These are phyloP conservation scores for Prunella himalayana DNA, from an alignment of 2,113 vertebrate genomes.

Conservation along the genomic window DNA sequence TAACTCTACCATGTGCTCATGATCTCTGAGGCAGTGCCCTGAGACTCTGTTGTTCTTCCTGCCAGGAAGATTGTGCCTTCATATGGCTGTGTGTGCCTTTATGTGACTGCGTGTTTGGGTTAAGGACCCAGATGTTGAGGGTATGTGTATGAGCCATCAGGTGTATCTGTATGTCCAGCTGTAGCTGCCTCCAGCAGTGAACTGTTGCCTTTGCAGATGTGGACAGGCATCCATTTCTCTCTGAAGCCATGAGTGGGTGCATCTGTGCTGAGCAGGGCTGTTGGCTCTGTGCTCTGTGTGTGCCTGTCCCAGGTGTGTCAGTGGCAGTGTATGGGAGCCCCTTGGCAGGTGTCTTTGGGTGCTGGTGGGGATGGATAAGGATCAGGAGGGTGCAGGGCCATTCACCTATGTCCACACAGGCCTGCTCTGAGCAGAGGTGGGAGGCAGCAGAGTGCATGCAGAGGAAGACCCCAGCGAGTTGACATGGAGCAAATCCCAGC, in stretches of 20 bases:
- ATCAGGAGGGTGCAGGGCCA: neutral
- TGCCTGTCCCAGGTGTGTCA: neutral
- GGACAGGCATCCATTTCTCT: accelerated
- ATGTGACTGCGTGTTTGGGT: neutral
- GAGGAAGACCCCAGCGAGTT: neutral
- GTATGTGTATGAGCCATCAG: neutral
- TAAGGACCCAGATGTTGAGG: neutral
- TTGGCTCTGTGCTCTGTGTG: neutral
- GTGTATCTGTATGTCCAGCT: neutral
- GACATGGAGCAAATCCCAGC: neutral
- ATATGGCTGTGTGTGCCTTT: neutral
- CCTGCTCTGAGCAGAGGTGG: neutral
- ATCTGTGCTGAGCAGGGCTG: neutral
- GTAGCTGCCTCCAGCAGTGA: neutral
- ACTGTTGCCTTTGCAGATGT: neutral
- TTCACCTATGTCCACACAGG: neutral
- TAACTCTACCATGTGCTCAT: neutral
- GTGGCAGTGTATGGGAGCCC: accelerated
- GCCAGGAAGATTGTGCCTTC: accelerated
- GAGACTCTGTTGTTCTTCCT: neutral
- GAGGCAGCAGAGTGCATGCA: neutral
- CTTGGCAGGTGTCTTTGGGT: neutral
- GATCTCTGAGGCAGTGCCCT: neutral
- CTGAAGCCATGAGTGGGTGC: neutral
- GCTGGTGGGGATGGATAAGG: neutral